phyloP scores from a whole-genome alignment of 2,113 vertebrate species.

The Gymnocephalus cernua region DNA sequence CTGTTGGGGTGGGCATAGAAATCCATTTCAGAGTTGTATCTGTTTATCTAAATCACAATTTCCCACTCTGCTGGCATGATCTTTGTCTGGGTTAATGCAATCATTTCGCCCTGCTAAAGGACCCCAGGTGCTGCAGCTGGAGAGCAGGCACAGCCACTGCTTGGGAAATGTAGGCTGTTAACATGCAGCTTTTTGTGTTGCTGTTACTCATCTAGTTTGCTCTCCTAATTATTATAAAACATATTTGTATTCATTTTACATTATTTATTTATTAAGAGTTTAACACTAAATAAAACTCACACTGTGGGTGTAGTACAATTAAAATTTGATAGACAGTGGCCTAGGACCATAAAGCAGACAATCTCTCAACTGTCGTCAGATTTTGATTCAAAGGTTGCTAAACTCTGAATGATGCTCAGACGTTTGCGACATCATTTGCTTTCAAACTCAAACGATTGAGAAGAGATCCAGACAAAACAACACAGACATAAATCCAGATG shows the following conservation, averaged over 20 bases:
- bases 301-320: not conserved
- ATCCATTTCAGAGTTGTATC: constrained; percentile 48
- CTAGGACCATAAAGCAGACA: not conserved
- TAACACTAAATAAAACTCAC: not conserved
- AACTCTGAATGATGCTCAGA: not conserved
- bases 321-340: not conserved
- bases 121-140: constrained; percentile 36
- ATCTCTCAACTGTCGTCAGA: not conserved
- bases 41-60: constrained; percentile 57
- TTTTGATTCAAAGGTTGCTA: not conserved
- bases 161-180: not conserved
- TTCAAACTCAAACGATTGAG: not conserved
- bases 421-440: not conserved
- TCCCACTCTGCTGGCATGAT: constrained; percentile 33
- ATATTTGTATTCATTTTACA: no score
- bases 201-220: not conserved
- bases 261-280: not conserved
- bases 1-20: constrained; percentile 17
- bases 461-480: not conserved
- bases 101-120: constrained; percentile 58
- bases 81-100: constrained; percentile 58
- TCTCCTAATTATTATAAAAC: not conserved
- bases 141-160: constrained; percentile 5
- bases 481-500: not conserved
- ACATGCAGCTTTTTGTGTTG: not conserved